Base-by-base conservation (phyloP, 1,140 invertebrate genomes). In the Pachypeltis micranthus region DNA sequence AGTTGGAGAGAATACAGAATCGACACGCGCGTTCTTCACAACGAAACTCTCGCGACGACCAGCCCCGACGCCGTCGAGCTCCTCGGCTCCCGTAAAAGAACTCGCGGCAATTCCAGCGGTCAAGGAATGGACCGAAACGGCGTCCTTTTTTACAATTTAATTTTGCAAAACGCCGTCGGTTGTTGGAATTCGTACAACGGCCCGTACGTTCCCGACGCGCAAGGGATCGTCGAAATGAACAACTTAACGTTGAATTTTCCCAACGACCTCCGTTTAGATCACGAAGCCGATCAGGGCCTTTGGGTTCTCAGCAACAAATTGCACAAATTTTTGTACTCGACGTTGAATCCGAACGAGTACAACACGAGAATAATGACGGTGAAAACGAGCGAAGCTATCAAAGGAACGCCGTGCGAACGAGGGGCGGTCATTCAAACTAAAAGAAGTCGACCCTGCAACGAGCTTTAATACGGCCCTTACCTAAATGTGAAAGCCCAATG, bases 61-160 rank as follows among this genome's bases (percentile, higher is more conserved):
- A 59, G 61, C 16, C 10, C 26, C 25, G 79, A 81, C 7, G 78
- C 79, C 12, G 87, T 89, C 65, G 72, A 79, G 44, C 72, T 83
- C 0, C 76, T 86, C 21, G 85, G 86, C 0, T 62, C 67, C 1
- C 54, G 70, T 14, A 72, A 82, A 70, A 75, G 79, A 69, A 85
- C 73, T 79, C 85, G 76, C 44, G 76, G 72, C 31, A 88, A 90
- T 27, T 80, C 84, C 0, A 87, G 86, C 0, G 83, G 84, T 0
- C 85, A 85, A 0, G 81, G 79, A 0, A 84, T 90, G 61, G 84
- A 85, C 58, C 75, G 74, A 29, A 80, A 83, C 60, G 87, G 87
- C 0, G 78, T 90, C 0, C 83, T 89, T 80, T 90, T 85, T 70
- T 89, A 83, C 68, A 88, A 87, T 59, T 80, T 90, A 74, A 85